Conservation (phyloP, 2,113 vertebrate species). For the Formicarius rufipectus region DNA sequence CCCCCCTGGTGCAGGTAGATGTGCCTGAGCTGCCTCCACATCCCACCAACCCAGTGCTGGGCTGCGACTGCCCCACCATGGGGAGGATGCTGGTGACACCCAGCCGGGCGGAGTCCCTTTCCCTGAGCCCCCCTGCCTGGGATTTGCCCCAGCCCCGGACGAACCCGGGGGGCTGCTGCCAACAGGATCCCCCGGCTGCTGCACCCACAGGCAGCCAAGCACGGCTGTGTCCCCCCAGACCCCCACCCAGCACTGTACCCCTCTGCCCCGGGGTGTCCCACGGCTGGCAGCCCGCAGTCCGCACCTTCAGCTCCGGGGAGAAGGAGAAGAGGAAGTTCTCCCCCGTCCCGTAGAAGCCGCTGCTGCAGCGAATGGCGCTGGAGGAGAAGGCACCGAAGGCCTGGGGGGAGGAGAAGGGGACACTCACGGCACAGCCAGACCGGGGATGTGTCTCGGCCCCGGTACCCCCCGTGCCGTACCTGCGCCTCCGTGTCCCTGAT, state of each 20-base stretch:
- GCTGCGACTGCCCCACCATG: accelerated
- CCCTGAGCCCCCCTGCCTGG: accelerated
- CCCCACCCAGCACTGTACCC: not conserved
- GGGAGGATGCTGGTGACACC: accelerated
- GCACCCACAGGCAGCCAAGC: accelerated
- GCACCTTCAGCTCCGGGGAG: slow-evolving; percentile 77
- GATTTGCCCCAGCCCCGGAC: not conserved
- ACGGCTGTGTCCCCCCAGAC: not conserved
- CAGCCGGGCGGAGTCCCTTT: not conserved
- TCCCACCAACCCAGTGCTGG: accelerated
- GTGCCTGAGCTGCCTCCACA: not conserved
- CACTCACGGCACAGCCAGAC: accelerated
- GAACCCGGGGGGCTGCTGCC: too few species aligned
- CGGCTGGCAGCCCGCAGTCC: not conserved
- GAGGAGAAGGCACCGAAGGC: slow-evolving; percentile 76
- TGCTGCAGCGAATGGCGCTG: slow-evolving; percentile 63
- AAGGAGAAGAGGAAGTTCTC: slow-evolving; percentile 82
- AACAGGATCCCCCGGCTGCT: accelerated
- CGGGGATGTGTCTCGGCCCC: too few species aligned
- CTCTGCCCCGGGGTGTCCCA: accelerated
- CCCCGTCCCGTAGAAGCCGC: slow-evolving; percentile 76
- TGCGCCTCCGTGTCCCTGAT: not conserved
- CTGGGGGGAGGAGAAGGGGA: slow-evolving; percentile 30
- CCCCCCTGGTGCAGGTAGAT: accelerated
- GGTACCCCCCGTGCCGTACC: not conserved